Conservation (phyloP, 2,797 vertebrate genomes). For the Diplodus puntazzo region DNA sequence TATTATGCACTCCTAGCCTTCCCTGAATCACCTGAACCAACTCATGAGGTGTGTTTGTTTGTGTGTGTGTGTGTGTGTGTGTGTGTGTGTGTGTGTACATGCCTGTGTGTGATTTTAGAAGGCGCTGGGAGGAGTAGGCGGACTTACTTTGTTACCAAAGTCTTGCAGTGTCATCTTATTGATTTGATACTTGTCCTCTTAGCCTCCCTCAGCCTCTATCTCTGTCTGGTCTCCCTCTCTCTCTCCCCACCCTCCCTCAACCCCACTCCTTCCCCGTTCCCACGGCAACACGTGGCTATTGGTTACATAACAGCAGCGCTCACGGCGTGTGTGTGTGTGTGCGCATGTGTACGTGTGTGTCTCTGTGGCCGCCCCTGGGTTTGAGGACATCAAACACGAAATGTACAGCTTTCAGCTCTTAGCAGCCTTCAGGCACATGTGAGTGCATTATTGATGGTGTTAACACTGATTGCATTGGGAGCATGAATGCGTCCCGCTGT, state of each 20-base stretch:
- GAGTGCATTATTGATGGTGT: constrained; percentile 44
- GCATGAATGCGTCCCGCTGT: constrained; percentile 9
- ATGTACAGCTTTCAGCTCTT: constrained; percentile 40
- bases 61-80: neutral
- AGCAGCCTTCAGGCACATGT: constrained; percentile 24
- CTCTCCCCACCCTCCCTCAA: neutral
- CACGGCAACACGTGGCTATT: constrained; percentile 71
- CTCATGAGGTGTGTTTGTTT: constrained; percentile 9
- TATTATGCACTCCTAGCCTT: constrained; percentile 17
- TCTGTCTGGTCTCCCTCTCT: constrained; percentile 34
- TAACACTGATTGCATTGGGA: constrained; percentile 11
- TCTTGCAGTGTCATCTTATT: constrained; percentile 39
- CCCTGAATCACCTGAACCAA: constrained; percentile 5
- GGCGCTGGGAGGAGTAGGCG: neutral
- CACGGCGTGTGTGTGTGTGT: constrained; percentile 8
- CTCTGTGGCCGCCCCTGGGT: constrained; percentile 20
- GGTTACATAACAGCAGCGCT: constrained; percentile 68
- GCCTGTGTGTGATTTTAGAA: neutral
- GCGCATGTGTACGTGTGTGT: constrained; percentile 26
- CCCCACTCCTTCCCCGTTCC: constrained; percentile 57
- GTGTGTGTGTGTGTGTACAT: constrained; percentile 8
- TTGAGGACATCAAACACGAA: constrained; percentile 48
- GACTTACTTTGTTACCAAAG: constrained; percentile 17
- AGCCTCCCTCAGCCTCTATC: constrained; percentile 15
- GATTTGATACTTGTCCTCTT: constrained; percentile 33